Evolutionary conservation across 1,140 invertebrate genomes (phyloP).

Genomic region (Metopolophium dirhodum): DNA sequence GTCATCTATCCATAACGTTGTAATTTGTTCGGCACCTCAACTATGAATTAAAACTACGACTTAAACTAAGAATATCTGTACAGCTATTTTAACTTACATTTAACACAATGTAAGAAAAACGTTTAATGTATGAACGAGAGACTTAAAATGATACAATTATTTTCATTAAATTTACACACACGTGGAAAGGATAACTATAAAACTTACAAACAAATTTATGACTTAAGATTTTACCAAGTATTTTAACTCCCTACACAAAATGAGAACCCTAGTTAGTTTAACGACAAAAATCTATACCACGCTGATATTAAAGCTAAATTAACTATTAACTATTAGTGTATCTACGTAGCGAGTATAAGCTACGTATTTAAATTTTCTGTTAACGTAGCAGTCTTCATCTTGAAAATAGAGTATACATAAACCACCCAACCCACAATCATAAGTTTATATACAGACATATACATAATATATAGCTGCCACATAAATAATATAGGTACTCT

Average conservation of each 20-base stretch:
- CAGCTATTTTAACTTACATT: not conserved
- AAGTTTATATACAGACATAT: not conserved
- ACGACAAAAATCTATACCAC: not conserved
- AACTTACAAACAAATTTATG: not conserved
- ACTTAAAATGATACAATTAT: too few relatives aligned
- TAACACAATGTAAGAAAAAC: not conserved
- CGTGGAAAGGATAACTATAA: not conserved
- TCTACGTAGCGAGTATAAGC: not conserved
- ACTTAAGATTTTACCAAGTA: not conserved
- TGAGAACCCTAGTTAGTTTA: not conserved
- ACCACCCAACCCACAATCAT: not conserved
- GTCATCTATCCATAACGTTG: not conserved
- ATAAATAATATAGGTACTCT: not conserved
- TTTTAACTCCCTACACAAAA: not conserved
- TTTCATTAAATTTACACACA: too few relatives aligned
- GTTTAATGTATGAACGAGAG: not conserved
- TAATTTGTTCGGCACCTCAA: not conserved
- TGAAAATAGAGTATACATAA: not conserved
- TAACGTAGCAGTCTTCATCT: not conserved
- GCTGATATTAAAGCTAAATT: not conserved
- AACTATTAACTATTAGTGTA: not conserved
- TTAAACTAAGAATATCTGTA: not conserved
- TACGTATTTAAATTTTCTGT: not conserved
- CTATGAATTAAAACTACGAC: not conserved
- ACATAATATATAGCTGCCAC: not conserved